A percentile compares a stretch with the other conserved stretches of the same genome.
Evolutionary conservation across 2,888 invertebrate species (phyloP).

Genomic region (Cepaea hortensis): DNA sequence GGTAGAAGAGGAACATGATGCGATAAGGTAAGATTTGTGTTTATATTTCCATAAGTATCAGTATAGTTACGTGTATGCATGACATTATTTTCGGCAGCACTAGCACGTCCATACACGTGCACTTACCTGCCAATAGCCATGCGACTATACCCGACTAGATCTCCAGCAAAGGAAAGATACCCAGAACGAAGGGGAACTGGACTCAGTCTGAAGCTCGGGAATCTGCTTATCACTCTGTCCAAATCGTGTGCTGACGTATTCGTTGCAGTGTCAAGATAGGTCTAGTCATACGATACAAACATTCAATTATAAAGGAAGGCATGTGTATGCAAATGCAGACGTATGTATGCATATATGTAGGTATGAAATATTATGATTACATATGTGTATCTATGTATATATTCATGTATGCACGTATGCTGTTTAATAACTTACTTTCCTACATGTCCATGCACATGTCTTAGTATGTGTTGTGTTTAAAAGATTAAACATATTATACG

Average conservation of each 20-base stretch:
- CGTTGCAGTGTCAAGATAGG: constrained; percentile 31
- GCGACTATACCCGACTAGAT: not conserved
- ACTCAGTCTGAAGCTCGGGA: constrained; percentile 55
- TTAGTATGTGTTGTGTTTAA: no score
- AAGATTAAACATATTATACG: no score
- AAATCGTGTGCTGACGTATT: constrained; percentile 46
- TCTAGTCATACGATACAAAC: no score
- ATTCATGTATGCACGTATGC: not conserved
- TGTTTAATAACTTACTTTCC: no score
- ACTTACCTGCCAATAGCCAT: constrained; percentile 7
- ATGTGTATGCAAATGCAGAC: not conserved
- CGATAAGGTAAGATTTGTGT: no score
- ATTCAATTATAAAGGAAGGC: no score
- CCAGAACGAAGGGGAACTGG: constrained; percentile 36
- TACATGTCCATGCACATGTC: no score
- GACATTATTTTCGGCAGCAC: no score
- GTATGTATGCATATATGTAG: not conserved
- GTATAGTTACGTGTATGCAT: no score
- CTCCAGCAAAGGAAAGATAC: constrained; percentile 17
- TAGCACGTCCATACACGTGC: no score
- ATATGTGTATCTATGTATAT: not conserved
- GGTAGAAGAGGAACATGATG: no score
- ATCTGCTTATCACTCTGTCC: constrained; percentile 54
- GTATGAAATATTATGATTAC: not conserved
- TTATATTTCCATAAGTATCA: no score